A percentile compares a stretch with the other conserved stretches of the same genome.
Conservation (phyloP, 2,797 vertebrate species). For the Aeoliscus strigatus region DNA sequence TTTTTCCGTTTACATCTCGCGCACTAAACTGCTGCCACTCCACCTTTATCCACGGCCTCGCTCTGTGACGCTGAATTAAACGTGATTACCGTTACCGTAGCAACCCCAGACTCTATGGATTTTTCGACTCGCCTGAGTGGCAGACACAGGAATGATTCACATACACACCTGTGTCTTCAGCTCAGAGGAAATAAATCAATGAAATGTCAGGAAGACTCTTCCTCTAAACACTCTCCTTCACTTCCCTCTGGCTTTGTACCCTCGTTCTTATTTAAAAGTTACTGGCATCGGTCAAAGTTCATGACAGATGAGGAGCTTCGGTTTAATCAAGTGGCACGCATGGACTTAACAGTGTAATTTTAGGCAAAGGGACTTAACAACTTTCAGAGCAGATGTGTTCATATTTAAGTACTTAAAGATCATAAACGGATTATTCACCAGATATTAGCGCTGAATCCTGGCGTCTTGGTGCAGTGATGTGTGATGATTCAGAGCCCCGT, state of each 20-base stretch:
- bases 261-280: constrained; percentile 17
- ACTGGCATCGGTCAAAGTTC: constrained; percentile 24
- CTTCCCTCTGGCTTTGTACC: not conserved
- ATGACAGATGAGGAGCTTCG: constrained; percentile 15
- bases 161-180: constrained; percentile 20
- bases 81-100: constrained; percentile 76
- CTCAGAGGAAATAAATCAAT: constrained; percentile 45
- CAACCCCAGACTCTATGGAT: constrained; percentile 82
- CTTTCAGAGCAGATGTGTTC: constrained; percentile 11
- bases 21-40: constrained; percentile 49
- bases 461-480: no score
- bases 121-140: constrained; percentile 60
- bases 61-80: constrained; percentile 70
- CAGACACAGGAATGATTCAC: constrained; percentile 3
- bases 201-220: constrained; percentile 24
- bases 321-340: not conserved
- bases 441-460: constrained; percentile 2
- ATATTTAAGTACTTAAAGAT: constrained; percentile 7
- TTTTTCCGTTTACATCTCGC: constrained; percentile 35
- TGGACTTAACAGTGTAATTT: no score
- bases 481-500: no score
- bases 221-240: constrained; percentile 12
- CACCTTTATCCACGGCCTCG: constrained; percentile 51
- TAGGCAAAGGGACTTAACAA: not conserved
- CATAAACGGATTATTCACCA: constrained; percentile 6